Conservation (phyloP, 2,113 vertebrate genomes). For the Upupa epops region DNA sequence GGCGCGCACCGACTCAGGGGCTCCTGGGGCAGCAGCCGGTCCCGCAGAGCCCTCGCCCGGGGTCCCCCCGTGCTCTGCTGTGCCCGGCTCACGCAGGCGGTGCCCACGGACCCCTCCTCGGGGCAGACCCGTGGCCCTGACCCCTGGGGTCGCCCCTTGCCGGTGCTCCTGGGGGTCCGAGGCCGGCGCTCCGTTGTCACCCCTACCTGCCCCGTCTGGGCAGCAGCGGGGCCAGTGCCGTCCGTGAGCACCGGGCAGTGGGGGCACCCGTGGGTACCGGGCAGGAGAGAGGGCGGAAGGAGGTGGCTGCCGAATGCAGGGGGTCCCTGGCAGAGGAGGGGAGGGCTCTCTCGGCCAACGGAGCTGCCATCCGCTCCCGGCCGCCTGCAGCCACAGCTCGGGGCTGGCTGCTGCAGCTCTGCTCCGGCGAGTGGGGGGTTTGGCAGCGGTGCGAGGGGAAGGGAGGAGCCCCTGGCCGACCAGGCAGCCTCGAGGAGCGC, state of each 20-base stretch:
- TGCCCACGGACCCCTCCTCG: no score
- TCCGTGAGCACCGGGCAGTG: no score
- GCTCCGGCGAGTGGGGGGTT: neutral
- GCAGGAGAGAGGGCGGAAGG: neutral
- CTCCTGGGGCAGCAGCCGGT: neutral
- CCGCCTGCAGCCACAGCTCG: neutral
- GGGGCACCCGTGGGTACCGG: neutral
- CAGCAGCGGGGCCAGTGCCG: no score
- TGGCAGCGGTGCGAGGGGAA: neutral
- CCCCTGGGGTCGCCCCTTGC: no score
- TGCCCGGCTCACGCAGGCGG: no score
- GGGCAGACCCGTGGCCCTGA: no score
- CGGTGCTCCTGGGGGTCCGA: no score
- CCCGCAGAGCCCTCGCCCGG: no score
- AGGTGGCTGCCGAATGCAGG: accelerated
- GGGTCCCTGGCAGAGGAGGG: neutral
- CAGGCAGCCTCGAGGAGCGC: neutral
- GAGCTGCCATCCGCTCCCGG: neutral
- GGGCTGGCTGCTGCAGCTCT: neutral
- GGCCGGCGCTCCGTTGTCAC: no score
- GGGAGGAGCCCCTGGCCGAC: neutral
- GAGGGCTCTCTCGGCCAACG: neutral
- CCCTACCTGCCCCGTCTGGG: no score
- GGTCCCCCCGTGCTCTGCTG: no score
- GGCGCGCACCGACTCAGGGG: no score